Base-by-base conservation (phyloP, 92 coral and sea anemone species). In the Nematostella vectensis region DNA sequence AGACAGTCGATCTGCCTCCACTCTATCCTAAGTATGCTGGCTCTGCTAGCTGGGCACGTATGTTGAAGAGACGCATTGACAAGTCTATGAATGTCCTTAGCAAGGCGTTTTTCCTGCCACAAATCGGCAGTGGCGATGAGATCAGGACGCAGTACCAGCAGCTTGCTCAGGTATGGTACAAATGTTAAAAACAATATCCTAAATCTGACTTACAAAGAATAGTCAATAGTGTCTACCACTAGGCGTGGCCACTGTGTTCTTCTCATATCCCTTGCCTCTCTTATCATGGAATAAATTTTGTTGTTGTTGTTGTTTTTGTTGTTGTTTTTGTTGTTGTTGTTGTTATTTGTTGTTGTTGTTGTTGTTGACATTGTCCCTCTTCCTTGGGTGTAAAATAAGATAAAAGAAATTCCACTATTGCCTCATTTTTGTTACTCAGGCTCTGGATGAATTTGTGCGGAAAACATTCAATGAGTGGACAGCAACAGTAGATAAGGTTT, bases 381-480 rank as follows among this genome's bases (percentile, higher is more conserved):
- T n/a, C n/a, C n/a, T n/a, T n/a, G n/a, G n/a, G n/a, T n/a, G n/a
- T n/a, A n/a, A n/a, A n/a, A n/a, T n/a, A n/a, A n/a, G n/a, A n/a
- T n/a, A n/a, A n/a, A n/a, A n/a, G n/a, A n/a, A n/a, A n/a, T n/a
- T n/a, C n/a, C n/a, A n/a, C n/a, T n/a, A n/a, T n/a, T n/a, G n/a
- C n/a, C n/a, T n/a, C n/a, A n/a, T n/a, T n/a, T n/a, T n/a, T n/a
- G n/a, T n/a, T n/a, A n/a, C 57, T 23, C 47, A 88, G 96, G 99
- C 99, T 42, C 73, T 93, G 56, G 99, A 93, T 64, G 99, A 93
- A 33, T 93, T 58, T 75, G 99, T 93, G 31, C 68, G 99, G 57
- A 93, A 93, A 79, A 93, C 99, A 13, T 93, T 93, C 63, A 93
- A 93, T 68, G 99, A 93, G 52, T 93, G 99, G 99, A 82, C 93